Conservation (phyloP, 2,797 vertebrate species). For the Hapalemur alaotrensis region DNA sequence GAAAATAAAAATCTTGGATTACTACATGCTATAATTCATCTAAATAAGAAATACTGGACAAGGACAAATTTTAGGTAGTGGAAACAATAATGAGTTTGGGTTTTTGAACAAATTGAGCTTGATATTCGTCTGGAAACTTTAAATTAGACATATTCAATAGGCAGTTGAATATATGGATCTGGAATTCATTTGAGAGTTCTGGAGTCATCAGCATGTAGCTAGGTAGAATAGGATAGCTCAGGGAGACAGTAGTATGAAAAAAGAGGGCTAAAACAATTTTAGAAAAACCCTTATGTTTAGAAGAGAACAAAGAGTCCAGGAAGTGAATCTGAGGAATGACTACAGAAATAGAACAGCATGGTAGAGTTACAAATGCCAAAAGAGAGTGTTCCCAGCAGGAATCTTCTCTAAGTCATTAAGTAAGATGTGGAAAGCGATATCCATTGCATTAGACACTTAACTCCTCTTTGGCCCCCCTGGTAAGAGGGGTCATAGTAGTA, state of each 20-base stretch:
- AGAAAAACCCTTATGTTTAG: neutral
- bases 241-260: neutral
- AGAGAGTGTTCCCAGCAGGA: neutral
- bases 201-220: neutral
- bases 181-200: neutral
- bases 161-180: neutral
- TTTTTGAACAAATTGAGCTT: neutral
- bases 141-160: neutral
- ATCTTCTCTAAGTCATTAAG: neutral
- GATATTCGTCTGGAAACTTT: neutral
- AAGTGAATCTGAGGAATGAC: neutral
- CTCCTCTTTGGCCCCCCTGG: neutral
- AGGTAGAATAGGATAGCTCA: neutral
- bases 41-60: neutral
- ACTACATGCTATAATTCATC: neutral
- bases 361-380: neutral
- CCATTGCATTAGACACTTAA: neutral
- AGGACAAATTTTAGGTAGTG: neutral
- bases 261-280: neutral
- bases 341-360: neutral
- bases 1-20: neutral
- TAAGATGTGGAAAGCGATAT: neutral
- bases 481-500: neutral
- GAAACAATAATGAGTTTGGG: neutral
- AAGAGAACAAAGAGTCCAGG: neutral